Evolutionary conservation across 2,888 invertebrate species (phyloP), one percentile per base, ranked within the genome.

Genomic region (Epinotia demarniana): DNA sequence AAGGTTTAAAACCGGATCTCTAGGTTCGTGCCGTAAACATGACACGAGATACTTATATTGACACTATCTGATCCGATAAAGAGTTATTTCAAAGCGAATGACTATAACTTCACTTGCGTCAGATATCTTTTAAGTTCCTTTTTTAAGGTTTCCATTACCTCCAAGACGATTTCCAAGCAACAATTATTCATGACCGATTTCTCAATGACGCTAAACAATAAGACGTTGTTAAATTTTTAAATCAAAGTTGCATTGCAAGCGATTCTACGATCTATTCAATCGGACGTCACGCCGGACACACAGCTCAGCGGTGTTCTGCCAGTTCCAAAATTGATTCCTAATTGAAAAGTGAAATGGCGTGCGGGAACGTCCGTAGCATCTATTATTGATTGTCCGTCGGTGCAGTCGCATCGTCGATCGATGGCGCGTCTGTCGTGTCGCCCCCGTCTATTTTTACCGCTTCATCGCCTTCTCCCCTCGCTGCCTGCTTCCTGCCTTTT

Each of bases 371-470:
- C 79, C 79, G 3, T 46, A 13, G 46, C 53, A 85, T 90, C 84
- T 85, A 89, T 87, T 92, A 93, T 93, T 88, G 93, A 94, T 93
- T 90, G 86, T 87, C 86, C 85, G 84, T 81, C 87, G 86, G 85
- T 91, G 90, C 91, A 90, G 86, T 79, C 86, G 87, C 86, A 88
- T 90, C 90, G 90, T 90, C 86, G 89, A 92, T 93, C 93, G 93
- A 92, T 93, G 89, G 88, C 86, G 85, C 87, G 88, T 87, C 88
- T 84, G 87, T 89, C 91, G 89, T 84, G 87, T 89, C 90, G 89
- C 90, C 91, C 92, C 89, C 90, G 85, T 92, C 93, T 94, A 94
- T 94, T 93, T 94, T 93, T 93, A 93, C 93, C 92, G 93, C 94
- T 92, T 92, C 93, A 93, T 93, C 92, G 93, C 92, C 85, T 91